Evolutionary conservation across 2,888 invertebrate species (phyloP).

Genomic region (Caenorhabditis zanzibari): DNA sequence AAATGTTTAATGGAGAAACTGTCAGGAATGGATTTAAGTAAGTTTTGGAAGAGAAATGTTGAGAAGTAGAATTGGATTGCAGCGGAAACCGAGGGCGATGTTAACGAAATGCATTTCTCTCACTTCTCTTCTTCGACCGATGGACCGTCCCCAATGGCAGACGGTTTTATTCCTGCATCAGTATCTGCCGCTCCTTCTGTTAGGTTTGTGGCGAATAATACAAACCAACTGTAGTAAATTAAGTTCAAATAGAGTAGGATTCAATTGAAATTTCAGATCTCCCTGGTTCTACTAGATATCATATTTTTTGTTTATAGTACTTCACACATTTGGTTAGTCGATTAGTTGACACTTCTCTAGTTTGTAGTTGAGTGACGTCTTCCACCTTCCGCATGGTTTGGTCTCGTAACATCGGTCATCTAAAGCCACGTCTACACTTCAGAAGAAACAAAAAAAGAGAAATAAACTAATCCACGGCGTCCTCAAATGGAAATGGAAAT

Average conservation of each 20-base stretch:
- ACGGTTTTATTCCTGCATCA: conserved; percentile 51
- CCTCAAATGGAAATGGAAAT: too few relatives aligned
- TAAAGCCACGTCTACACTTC: conserved; percentile 25
- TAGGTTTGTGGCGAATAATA: conserved; percentile 29
- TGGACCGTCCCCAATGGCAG: conserved; percentile 52
- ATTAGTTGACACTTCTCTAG: conserved; percentile 14
- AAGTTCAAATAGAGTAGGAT: background rate
- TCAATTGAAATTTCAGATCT: conserved; percentile 25
- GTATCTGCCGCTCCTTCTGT: conserved; percentile 66
- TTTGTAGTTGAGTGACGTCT: conserved; percentile 35
- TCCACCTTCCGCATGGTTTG: conserved; percentile 28
- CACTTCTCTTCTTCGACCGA: conserved; percentile 65
- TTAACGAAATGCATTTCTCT: conserved; percentile 64
- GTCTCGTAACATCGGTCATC: conserved; percentile 15
- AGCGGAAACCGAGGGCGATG: conserved; percentile 74
- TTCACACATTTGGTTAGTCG: conserved; percentile 33
- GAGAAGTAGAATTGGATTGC: conserved; percentile 7
- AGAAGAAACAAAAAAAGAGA: background rate
- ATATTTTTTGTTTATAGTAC: conserved; percentile 18
- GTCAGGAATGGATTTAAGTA: conserved; percentile 75
- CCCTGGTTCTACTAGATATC: conserved; percentile 50
- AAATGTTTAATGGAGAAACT: conserved; percentile 76
- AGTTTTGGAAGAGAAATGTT: too few relatives aligned
- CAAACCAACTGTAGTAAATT: background rate
- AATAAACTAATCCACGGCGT: background rate